Base-by-base conservation (phyloP, 2,797 vertebrate genomes). In the Trichosurus vulpecula region DNA sequence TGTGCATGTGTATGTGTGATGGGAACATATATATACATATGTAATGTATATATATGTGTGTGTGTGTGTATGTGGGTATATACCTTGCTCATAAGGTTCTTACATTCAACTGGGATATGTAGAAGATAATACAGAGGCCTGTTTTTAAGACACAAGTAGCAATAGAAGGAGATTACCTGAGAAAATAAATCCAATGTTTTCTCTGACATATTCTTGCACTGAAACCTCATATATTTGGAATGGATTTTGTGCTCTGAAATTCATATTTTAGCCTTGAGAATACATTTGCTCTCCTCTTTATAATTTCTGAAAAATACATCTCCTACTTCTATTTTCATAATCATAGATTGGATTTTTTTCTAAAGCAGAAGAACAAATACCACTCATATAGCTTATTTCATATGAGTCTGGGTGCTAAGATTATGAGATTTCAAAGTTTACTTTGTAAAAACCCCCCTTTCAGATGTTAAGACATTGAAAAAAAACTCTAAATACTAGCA, bases 201-300 rank as follows among this genome's bases (percentile, higher is more conserved):
- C n/a, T 54, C 53, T 81, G 12, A 93, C 16, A 74, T 74, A 74
- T 91, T 92, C 6, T 11, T 92, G 22, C 19, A 2, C 19, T 74
- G n/a, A 74, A 74, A 41, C 0, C 6, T 74, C 1, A 92, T 91
- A n/a, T 8, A 61, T 93, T 31, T 96, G 95, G 56, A 96, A 92
- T 52, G 0, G 29, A 92, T 96, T 97, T 96, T 96, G 10, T 94
- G 30, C 91, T 52, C 54, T n/a, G 30, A 93, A 97, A 51, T 0
- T 92, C 0, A 61, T 92, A 9, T 11, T 54, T 93, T 92, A 90
- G 10, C 0, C 93, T 90, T 94, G 0, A 1, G 53, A 91, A 52
- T 94, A 91, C 11, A 22, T 92, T 61, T 91, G 66, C 0, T 13
- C 61, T 92, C 90, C 14, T 11, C 91, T 16, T 94, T 9, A 6